Percentiles rank a stretch among this genome's conserved stretches.
Evolutionary conservation across 2,888 invertebrate species (phyloP).

Genomic region (Cartodere bifasciata): DNA sequence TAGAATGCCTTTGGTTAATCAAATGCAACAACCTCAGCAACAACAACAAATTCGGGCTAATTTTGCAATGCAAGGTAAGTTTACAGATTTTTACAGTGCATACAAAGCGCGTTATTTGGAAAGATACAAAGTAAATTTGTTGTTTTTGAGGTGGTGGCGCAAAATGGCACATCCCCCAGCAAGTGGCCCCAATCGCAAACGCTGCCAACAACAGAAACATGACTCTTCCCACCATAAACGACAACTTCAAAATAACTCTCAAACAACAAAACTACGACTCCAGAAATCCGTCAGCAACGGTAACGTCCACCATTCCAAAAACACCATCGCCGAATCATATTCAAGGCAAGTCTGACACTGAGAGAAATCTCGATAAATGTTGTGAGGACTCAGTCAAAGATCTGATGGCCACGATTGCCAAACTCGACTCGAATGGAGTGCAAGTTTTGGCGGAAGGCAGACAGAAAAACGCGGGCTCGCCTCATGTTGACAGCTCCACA

Average conservation of each 20-base stretch:
- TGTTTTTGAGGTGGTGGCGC: constrained; percentile 37
- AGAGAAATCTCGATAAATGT: constrained; percentile 62
- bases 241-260: constrained; percentile 59
- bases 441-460: constrained; percentile 51
- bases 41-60: constrained; percentile 13
- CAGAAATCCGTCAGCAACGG: constrained; percentile 35
- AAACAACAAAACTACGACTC: constrained; percentile 30
- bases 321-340: constrained; percentile 67
- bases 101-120: background rate
- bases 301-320: constrained; percentile 73
- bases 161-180: constrained; percentile 69
- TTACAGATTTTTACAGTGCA: background rate
- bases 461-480: constrained; percentile 39
- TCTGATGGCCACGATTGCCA: constrained; percentile 77
- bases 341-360: constrained; percentile 40
- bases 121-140: constrained; percentile 12
- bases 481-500: constrained; percentile 64
- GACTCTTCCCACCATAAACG: constrained; percentile 33
- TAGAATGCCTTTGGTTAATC: too few relatives aligned
- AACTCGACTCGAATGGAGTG: constrained; percentile 76
- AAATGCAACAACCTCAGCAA: constrained; percentile 25
- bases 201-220: constrained; percentile 18
- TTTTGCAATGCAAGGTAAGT: constrained; percentile 2
- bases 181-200: constrained; percentile 23
- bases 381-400: constrained; percentile 78